A percentile compares a stretch with the other conserved stretches of the same genome.
phyloP scores from a whole-genome alignment of 2,888 invertebrate species.

The Tanytarsus gracilentus region DNA sequence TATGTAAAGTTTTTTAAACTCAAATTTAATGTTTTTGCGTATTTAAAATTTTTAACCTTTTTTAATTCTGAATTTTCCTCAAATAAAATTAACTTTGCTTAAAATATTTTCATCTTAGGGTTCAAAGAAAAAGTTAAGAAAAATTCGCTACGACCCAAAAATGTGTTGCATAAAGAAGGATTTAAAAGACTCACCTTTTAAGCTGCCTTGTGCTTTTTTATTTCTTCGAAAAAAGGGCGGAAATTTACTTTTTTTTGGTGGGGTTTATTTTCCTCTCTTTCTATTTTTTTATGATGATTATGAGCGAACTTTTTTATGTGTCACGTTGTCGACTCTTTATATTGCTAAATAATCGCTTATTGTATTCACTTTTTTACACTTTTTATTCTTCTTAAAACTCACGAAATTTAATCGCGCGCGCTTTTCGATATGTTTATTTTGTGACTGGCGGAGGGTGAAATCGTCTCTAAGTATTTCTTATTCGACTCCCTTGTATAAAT shows the following conservation, averaged over 20 bases:
- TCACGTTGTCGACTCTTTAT: conserved; percentile 6
- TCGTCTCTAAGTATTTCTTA: neutral
- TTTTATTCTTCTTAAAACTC: neutral
- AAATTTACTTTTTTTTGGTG: neutral
- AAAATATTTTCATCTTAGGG: too few species aligned
- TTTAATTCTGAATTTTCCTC: too few species aligned
- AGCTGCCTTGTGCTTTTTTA: neutral
- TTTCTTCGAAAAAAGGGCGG: neutral
- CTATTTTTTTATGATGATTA: neutral
- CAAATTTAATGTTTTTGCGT: too few species aligned
- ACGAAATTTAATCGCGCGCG: neutral
- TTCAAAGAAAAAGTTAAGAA: too few species aligned
- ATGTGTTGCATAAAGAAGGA: too few species aligned
- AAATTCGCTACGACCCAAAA: too few species aligned
- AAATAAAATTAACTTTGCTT: too few species aligned
- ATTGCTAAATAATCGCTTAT: conserved; percentile 14
- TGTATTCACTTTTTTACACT: neutral
- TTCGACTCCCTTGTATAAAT: neutral
- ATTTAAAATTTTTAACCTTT: too few species aligned
- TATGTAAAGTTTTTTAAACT: too few species aligned
- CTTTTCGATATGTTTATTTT: neutral
- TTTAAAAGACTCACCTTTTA: too few species aligned
- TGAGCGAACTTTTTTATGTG: conserved; percentile 6
- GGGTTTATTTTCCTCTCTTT: too few species aligned
- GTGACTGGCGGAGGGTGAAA: neutral